Conservation (phyloP, 2,888 invertebrate genomes). For the Pemphredon lugubris region DNA sequence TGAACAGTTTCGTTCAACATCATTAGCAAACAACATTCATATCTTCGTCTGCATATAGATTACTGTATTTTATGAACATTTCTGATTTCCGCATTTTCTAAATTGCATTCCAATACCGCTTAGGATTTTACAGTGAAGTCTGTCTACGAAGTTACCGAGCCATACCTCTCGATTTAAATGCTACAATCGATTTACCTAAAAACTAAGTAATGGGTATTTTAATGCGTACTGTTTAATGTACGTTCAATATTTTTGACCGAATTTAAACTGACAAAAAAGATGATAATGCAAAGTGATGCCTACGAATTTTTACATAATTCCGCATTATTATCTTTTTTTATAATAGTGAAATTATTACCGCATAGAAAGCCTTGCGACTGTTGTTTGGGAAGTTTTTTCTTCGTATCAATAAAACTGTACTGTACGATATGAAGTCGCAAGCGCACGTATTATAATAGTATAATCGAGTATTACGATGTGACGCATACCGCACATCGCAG, state of each 20-base stretch:
- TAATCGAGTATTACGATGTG: constrained; percentile 44
- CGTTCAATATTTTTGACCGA: neutral
- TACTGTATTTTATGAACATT: neutral
- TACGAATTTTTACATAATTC: no score
- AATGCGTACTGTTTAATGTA: constrained; percentile 12
- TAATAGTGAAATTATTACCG: neutral
- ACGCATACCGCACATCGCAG: constrained; percentile 23
- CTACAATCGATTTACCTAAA: neutral
- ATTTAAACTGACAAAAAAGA: neutral
- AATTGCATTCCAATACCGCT: constrained; percentile 11
- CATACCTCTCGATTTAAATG: constrained; percentile 32
- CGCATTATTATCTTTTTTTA: no score
- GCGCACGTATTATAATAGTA: constrained; percentile 39
- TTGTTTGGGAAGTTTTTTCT: constrained; percentile 2
- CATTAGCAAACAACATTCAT: constrained; percentile 7
- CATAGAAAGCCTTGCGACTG: neutral
- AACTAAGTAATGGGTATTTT: constrained; percentile 13
- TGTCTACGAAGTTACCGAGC: constrained; percentile 9
- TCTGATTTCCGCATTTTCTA: neutral
- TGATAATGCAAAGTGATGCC: no score
- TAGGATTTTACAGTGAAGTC: constrained; percentile 5
- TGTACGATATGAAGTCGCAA: constrained; percentile 14
- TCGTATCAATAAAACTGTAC: constrained; percentile 12
- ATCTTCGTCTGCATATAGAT: neutral
- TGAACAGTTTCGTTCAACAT: constrained; percentile 10